A percentile compares a stretch with the other conserved stretches of the same genome.
These are phyloP conservation scores for Dolichotis patagonum DNA, from an alignment of 2,113 vertebrate species.

Conservation along the genomic window DNA sequence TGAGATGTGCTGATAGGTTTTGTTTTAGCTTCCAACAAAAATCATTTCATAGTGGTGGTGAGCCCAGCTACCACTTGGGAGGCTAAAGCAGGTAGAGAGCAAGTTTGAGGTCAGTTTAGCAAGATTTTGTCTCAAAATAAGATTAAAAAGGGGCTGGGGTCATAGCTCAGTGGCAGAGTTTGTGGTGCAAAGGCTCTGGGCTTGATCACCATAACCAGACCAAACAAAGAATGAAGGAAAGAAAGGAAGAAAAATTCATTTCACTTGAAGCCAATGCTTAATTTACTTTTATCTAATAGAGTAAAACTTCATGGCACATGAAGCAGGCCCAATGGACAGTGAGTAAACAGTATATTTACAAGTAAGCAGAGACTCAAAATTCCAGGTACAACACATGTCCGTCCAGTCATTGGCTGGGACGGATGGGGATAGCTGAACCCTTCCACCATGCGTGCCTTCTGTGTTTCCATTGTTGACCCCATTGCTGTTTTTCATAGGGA, in stretches of 20 bases:
- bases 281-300: not conserved
- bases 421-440: not conserved
- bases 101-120: not conserved
- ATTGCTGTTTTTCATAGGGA: not conserved
- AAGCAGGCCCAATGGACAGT: not conserved
- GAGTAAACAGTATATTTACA: not conserved
- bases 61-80: not conserved
- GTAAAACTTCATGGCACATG: not conserved
- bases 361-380: not conserved
- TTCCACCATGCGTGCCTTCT: not conserved
- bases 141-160: not conserved
- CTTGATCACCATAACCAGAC: not conserved
- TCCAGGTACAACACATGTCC: not conserved
- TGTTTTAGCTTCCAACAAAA: not conserved
- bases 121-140: not conserved
- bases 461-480: not conserved
- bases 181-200: not conserved
- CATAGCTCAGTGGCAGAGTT: not conserved
- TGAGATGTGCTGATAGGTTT: not conserved
- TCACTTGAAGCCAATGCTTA: constrained; percentile 11
- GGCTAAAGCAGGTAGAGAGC: not conserved
- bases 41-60: not conserved
- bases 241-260: not conserved
- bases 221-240: not conserved
- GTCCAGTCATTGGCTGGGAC: not conserved